Base-by-base conservation (phyloP, 2,888 invertebrate genomes). In the Neoitamus cyanurus region DNA sequence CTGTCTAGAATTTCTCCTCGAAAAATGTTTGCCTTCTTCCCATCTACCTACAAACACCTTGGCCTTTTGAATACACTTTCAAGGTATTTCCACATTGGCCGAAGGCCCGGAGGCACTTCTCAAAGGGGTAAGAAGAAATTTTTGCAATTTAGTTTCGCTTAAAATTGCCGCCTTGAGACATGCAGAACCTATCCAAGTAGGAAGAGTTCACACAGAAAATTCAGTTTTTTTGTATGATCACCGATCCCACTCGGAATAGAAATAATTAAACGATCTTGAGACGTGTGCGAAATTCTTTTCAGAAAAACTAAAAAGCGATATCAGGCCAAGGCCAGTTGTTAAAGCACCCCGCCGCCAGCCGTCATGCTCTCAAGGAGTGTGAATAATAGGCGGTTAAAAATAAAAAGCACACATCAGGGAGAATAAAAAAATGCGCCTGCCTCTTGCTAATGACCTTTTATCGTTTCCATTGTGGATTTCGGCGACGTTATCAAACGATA, bases 281-380 rank as follows among this genome's bases (percentile, higher is more conserved):
- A 58, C 58, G 58, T 58, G 58, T 58, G 58, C 58, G 58, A 58
- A 58, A 58, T 58, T 58, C 58, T 58, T 58, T 58, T 58, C 58
- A 58, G 58, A 58, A 58, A 58, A 58, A 58, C 58, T 58, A 58
- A 58, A 58, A 58, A 58, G 58, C 58, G 25, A 58, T 58, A 58
- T 58, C 58, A 58, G 58, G 58, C 58, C 58, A 58, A 58, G 58
- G 58, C 58, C 58, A 58, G 58, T 58, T 58, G 58, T 58, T 58
- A 58, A 48, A 58, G 58, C 58, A 15, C 58, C 58, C 58, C 58
- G 9, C 58, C 20, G 25, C 58, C 20, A 20, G 9, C 20, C 25
- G 58, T 25, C 58, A 58, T 20, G 9, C 1, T 58, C 58, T 58
- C 58, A 58, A 58, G 58, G 58, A 58, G 58, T 7, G 58, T 58